phyloP scores from a whole-genome alignment of 2,113 vertebrate species.

The Pollimyrus isidori region DNA sequence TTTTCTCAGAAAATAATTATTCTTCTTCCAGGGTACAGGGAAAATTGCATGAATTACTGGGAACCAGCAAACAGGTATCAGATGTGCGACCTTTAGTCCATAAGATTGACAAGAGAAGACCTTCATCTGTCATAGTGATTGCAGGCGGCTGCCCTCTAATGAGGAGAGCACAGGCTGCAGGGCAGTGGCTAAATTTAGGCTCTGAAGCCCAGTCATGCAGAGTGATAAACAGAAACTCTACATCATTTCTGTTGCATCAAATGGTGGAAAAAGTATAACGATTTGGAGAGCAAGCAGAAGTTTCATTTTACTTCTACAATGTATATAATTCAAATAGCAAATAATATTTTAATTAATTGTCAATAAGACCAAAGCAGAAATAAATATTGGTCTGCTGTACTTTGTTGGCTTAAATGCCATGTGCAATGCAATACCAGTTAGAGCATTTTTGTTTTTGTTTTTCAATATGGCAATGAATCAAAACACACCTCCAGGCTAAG shows the following conservation, averaged over 20 bases:
- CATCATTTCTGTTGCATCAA: not conserved
- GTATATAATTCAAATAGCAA: not conserved
- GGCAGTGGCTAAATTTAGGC: conserved; percentile 8
- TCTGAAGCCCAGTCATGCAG: not conserved
- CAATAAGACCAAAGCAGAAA: not conserved
- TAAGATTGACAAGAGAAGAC: not conserved
- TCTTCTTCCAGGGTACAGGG: not conserved
- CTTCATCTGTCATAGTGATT: not conserved
- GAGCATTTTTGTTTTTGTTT: not conserved
- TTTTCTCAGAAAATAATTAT: not conserved
- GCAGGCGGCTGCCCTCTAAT: not conserved
- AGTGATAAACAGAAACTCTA: not conserved
- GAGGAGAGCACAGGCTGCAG: not conserved
- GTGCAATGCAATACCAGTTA: not conserved
- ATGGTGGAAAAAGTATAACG: not conserved
- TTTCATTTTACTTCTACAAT: not conserved
- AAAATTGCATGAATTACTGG: not conserved
- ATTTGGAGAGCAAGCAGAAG: not conserved
- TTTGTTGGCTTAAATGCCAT: not conserved
- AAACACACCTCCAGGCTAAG: not conserved
- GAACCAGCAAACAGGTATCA: not conserved
- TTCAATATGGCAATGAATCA: not conserved
- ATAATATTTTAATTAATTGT: not conserved
- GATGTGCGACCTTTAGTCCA: not conserved
- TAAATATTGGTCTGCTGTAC: not conserved